Evolutionary conservation across 2,797 vertebrate species (phyloP).

Genomic region (Myotis myotis): DNA sequence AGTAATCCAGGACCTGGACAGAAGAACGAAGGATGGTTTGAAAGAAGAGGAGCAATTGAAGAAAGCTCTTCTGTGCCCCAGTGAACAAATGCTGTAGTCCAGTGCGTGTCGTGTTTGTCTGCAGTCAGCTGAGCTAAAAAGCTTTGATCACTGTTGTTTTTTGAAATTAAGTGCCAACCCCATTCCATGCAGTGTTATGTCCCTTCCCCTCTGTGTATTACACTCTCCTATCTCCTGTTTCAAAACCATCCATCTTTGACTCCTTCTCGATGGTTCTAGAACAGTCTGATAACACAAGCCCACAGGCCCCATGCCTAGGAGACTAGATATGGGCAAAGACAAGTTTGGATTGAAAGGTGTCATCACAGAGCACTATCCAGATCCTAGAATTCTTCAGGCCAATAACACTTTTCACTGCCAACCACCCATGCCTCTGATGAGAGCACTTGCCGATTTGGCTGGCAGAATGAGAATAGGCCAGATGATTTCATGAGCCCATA

Average conservation of each 20-base stretch:
- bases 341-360: conserved; percentile 4
- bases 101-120: conserved; percentile 89
- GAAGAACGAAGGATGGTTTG: conserved; percentile 35
- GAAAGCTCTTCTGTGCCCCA: conserved; percentile 86
- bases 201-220: conserved; percentile 74
- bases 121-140: conserved; percentile 88
- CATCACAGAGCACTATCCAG: background rate
- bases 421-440: background rate
- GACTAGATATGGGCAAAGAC: background rate
- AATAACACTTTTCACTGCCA: conserved; percentile 41
- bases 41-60: conserved; percentile 79
- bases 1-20: conserved; percentile 82
- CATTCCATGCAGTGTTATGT: conserved; percentile 84
- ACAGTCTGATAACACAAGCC: conserved; percentile 21
- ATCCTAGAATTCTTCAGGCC: conserved; percentile 33
- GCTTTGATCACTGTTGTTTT: conserved; percentile 87
- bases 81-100: conserved; percentile 90
- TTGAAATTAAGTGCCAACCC: conserved; percentile 90
- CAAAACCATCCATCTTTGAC: conserved; percentile 70
- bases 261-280: conserved; percentile 66
- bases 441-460: background rate
- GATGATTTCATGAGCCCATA: background rate
- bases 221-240: conserved; percentile 60
- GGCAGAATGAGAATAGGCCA: conserved; percentile 29
- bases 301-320: background rate